These are phyloP conservation scores for Bombycilla garrulus DNA, from an alignment of 2,113 vertebrate species.

Conservation along the genomic window DNA sequence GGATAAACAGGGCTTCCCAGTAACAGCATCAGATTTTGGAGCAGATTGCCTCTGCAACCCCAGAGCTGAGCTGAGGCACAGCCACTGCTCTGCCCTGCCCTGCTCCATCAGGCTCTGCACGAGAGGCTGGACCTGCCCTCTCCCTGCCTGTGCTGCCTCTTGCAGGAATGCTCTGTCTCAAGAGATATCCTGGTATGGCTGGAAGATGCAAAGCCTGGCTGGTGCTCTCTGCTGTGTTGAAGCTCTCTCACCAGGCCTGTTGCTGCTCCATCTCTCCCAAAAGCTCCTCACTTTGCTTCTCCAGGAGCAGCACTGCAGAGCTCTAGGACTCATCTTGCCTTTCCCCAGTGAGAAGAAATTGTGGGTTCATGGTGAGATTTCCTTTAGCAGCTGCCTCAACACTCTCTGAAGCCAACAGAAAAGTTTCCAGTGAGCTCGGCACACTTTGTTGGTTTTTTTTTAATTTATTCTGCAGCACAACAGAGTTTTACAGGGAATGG, in stretches of 20 bases:
- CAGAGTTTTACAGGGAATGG: background rate
- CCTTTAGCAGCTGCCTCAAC: background rate
- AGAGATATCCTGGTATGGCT: background rate
- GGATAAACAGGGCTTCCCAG: background rate
- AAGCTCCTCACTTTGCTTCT: background rate
- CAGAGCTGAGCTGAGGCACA: background rate
- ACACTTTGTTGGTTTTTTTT: background rate
- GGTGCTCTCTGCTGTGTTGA: background rate
- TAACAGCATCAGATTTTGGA: background rate
- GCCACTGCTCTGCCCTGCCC: background rate
- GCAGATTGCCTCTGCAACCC: background rate
- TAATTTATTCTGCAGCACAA: constrained; percentile 31
- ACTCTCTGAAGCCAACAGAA: background rate
- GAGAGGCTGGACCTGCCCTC: background rate
- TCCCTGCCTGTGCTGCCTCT: background rate
- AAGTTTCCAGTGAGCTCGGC: background rate
- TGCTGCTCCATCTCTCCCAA: background rate
- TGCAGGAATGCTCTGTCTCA: background rate
- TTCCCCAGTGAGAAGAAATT: background rate
- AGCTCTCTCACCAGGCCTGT: background rate
- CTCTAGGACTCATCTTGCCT: background rate
- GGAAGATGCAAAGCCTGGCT: background rate
- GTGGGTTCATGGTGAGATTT: background rate
- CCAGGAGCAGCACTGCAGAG: rapidly evolving
- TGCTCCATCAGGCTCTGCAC: background rate